Base-by-base conservation (phyloP, 2,113 vertebrate genomes). In the Zosterops pallidus region DNA sequence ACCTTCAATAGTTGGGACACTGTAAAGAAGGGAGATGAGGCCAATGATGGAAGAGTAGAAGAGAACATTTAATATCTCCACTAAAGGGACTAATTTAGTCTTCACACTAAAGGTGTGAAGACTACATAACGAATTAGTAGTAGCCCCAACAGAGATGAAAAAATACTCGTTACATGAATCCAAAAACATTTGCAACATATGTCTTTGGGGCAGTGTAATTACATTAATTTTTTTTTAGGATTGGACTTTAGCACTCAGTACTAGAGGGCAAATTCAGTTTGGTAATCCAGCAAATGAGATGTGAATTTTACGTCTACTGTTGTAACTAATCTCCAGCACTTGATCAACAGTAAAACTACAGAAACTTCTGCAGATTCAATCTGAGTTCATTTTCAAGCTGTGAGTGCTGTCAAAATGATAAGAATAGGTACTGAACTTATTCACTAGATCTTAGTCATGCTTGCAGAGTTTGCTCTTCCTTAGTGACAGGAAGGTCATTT, bases 401-500 rank as follows among this genome's bases (percentile, higher is more conserved):
- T 78, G 82, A 92, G 31, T 81, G 93, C 60, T 93, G 88, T 93
- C 83, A 82, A 90, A 95, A 94, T 64, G 60, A 56, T 96, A 88
- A 89, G 42, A 92, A 12, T 87, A 65, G 82, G 62, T 57, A 75
- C 60, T 84, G 65, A 83, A 95, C 65, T 74, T 94, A 86, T 57
- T 86, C 94, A 81, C 76, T 74, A 84, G 64, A 89, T 92, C 86
- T 92, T 76, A 82, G 76, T 57, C 83, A 79, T 55, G 88, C 88
- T 94, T 84, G 83, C 71, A 67, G 37, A 94, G 65, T 92, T 93
- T 93, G 65, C 65, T 94, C 69, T 93, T 95, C 89, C 74, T 91
- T 56, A 82, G 83, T 82, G 91, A 86, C 92, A 79, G 72, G 69
- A 94, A 96, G 90, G 95, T 95, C 95, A 94, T 96, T 90, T 93